Evolutionary conservation across 2,797 vertebrate genomes (phyloP), one percentile per base, ranked within the genome.

Genomic region (Sebastes hubbsi): DNA sequence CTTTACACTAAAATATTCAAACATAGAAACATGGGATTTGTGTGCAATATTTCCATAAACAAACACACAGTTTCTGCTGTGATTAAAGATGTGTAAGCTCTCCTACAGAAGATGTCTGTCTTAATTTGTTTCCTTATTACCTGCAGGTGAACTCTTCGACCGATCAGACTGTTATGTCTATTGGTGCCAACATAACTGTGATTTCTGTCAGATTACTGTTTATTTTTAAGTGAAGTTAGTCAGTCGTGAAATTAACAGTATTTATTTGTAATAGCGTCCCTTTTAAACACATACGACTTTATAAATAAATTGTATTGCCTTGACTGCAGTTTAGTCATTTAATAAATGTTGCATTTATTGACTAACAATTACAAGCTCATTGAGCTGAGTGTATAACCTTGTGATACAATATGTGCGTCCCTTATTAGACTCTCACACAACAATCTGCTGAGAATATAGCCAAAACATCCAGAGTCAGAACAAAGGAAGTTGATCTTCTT

Each of bases 261-360:
- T 72, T 20, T 71, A 61, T 69, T 9, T 59, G 6, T 34, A 61
- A 55, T 30, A 22, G 32, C 67, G 8, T 29, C 20, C 3, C 3
- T 32, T 58, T 58, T 38, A 61, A 42, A 75, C 22, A 49, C 8
- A 9, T 20, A 32, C 34, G 4, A 25, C 30, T 66, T 73, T 52
- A 42, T 46, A 67, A 69, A 78, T 12, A 27, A 67, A 77, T 14
- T 65, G 18, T 20, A 60, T 34, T 74, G 29, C 66, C 25, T n/a
- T 38, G 24, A 68, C 32, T 29, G 20, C 72, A 75, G 68, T 65
- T 78, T n/a, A 60, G 24, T 79, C 32, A 36, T 59, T 72, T 73
- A 66, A 42, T 8, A 73, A 70, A 75, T 34, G 38, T 12, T 76
- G 27, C 4, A 49, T 77, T 70, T 58, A 68, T 60, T 75, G 80